phyloP scores from a whole-genome alignment of 2,888 invertebrate genomes.

The Sclerodermus sp. region DNA sequence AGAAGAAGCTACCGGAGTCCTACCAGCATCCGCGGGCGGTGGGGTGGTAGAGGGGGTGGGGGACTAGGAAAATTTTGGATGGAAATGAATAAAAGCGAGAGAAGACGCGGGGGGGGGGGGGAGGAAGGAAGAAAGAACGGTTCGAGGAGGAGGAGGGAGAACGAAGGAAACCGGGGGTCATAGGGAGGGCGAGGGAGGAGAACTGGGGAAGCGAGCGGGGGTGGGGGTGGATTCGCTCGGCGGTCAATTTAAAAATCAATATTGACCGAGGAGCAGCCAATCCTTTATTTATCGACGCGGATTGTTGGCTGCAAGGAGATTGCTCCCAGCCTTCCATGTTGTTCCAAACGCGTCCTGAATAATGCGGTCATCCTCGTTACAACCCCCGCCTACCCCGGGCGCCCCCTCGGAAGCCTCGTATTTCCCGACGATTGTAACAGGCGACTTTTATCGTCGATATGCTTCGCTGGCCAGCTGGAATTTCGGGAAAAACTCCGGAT shows the following conservation, averaged over 20 bases:
- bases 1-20: not conserved
- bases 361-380: slow-evolving; percentile 48
- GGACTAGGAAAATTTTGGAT: too few relatives aligned
- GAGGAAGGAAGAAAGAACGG: not conserved
- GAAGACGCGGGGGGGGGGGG: slow-evolving; percentile 5
- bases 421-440: too few relatives aligned
- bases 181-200: slow-evolving; percentile 6
- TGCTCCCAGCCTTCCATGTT: slow-evolving; percentile 38
- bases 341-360: slow-evolving; percentile 53
- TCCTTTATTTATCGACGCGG: slow-evolving; percentile 55
- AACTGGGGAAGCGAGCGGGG: too few relatives aligned
- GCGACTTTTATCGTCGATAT: too few relatives aligned
- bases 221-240: slow-evolving; percentile 47
- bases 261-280: slow-evolving; percentile 55
- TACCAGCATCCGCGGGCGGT: not conserved
- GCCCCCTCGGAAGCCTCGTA: not conserved
- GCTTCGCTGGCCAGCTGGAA: too few relatives aligned
- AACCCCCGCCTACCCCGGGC: slow-evolving; percentile 10
- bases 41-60: not conserved
- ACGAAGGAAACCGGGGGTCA: not conserved
- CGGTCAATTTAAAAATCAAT: slow-evolving; percentile 59
- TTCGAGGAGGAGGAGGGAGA: not conserved
- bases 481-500: too few relatives aligned
- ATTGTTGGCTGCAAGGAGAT: slow-evolving; percentile 47
- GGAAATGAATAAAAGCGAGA: too few relatives aligned